Base-by-base conservation (phyloP, 2,888 invertebrate genomes). In the Calameuta pallipes region DNA sequence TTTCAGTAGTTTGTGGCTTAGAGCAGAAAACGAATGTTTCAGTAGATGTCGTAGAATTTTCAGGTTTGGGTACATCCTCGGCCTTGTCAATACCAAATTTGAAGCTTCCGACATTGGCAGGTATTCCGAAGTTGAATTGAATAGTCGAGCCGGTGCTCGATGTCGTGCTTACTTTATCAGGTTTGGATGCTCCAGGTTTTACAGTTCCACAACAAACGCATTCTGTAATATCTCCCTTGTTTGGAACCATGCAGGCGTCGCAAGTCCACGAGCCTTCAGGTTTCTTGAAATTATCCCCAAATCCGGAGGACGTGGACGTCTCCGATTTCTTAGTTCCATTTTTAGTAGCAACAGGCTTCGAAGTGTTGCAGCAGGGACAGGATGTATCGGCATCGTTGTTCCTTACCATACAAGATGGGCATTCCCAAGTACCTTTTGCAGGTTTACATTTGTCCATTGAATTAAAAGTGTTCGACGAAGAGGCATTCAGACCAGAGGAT, bases 401-500 rank as follows among this genome's bases (percentile, higher is more conserved):
- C 70, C 93, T 91, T 23, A 95, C 91, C 90, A 94, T 92, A 87
- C 96, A 96, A 33, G 91, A 92, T 1, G 92, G 90, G 89, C 96
- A 96, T 83, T 94, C 94, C 96, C 96, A 96, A 33, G 93, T 93
- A 75, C 93, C 93, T 34, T 90, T 86, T 1, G 92, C 89, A 3
- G 93, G 92, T 85, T 94, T 94, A 83, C 94, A 94, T 84, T 90
- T 89, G 76, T 91, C 89, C 11, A 86, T 87, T 77, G 84, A 86
- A 37, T 82, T 81, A 31, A 70, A 70, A 36, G 30, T 34, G 23
- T n/a, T 37, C 36, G 35, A 31, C 23, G 35, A 13, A 4, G 56
- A 23, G 31, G 68, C 41, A 13, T 73, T 86, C 84, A 74, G 82
- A 76, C 31, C 84, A 80, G 75, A 76, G 75, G 80, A 79, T 31